Evolutionary conservation across 1,140 invertebrate genomes (phyloP), one percentile per base, ranked within the genome.

Genomic region (Homarus americanus): DNA sequence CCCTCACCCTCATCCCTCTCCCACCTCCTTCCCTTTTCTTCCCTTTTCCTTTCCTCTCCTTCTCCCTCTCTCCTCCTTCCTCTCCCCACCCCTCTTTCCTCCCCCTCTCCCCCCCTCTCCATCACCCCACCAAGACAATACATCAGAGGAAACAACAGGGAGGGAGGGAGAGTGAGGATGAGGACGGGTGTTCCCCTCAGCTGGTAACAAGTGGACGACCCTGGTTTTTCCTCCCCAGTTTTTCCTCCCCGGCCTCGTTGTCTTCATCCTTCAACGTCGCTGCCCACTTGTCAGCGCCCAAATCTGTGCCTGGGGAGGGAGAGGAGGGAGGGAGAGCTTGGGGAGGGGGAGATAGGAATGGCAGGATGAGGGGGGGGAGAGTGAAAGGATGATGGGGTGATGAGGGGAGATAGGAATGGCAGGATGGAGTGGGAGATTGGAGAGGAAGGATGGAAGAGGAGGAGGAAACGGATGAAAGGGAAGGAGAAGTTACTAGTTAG

Each of bases 241-340:
- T 79, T 44, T 32, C 40, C 76, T n/a, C 24, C 38, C 7, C 24
- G 24, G 76, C 40, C 76, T 79, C 76, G 24, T 32, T 44, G 76
- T 79, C 76, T 79, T 79, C 76, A 79, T 79, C 76, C 24, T 12
- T 79, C 76, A 79, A 79, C 76, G 76, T 79, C 40, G 75, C 40
- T 20, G 40, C 76, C 76, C 76, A 79, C 40, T 79, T 79, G 76
- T 79, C 76, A 49, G 24, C 76, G 40, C 24, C 76, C 76, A 44
- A 79, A 79, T 79, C 76, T 79, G 5, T 79, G 76, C 76, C 40
- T 32, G 36, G 72, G 72, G 72, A n/a, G n/a, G n/a, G n/a, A n/a
- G n/a, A n/a, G n/a, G n/a, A n/a, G n/a, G n/a, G n/a, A n/a, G n/a
- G n/a, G n/a, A n/a, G 24, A 73, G 36, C 28, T 15, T 28, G 72